phyloP scores from a whole-genome alignment of 2,888 invertebrate genomes.

The Macropis europaea region DNA sequence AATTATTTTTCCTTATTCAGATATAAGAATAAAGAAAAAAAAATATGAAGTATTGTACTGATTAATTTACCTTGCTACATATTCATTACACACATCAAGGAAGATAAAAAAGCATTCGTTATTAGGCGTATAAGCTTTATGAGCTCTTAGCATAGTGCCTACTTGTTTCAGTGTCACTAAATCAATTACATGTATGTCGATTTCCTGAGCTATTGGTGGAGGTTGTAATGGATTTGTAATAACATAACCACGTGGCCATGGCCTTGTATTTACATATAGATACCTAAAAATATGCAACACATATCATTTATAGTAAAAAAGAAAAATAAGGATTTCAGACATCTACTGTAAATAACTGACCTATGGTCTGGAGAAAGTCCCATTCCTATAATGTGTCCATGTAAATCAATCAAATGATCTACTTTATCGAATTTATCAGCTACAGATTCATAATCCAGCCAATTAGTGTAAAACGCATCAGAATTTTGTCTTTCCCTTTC shows the following conservation, averaged over 20 bases:
- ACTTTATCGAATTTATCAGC: constrained; percentile 87
- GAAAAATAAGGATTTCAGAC: background rate
- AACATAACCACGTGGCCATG: constrained; percentile 89
- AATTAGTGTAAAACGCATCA: constrained; percentile 83
- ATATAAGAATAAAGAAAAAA: background rate
- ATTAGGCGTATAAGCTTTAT: constrained; percentile 91
- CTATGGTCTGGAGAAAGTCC: constrained; percentile 90
- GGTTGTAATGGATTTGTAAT: constrained; percentile 89
- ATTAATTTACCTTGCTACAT: constrained; percentile 87
- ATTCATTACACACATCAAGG: constrained; percentile 90
- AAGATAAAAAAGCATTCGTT: constrained; percentile 94
- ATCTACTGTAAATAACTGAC: constrained; percentile 50
- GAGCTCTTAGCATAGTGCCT: constrained; percentile 88
- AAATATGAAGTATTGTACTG: constrained; percentile 2
- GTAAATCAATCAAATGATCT: constrained; percentile 90
- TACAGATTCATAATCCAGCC: constrained; percentile 86
- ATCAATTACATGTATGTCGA: constrained; percentile 93
- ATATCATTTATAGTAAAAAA: background rate
- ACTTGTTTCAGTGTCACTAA: constrained; percentile 87
- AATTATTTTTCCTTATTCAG: too few relatives aligned
- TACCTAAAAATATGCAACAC: constrained; percentile 81
- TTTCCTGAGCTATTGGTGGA: constrained; percentile 92
- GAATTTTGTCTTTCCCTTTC: constrained; percentile 81
- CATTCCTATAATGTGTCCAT: constrained; percentile 94
- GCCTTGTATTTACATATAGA: constrained; percentile 90